phyloP scores from a whole-genome alignment of 2,113 vertebrate genomes.

The Oplegnathus fasciatus region DNA sequence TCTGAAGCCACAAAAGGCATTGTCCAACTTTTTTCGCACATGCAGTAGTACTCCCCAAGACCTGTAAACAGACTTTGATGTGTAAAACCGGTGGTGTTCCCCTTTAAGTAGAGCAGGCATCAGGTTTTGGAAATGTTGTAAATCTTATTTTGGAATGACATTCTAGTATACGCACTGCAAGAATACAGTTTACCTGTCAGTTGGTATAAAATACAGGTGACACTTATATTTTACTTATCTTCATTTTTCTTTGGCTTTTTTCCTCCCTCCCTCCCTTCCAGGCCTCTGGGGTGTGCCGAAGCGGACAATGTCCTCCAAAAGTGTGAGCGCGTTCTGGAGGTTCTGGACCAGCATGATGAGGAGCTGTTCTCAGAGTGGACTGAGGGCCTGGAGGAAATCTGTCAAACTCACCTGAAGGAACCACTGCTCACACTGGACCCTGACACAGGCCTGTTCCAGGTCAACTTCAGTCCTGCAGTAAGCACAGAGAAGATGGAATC shows the following conservation, averaged over 20 bases:
- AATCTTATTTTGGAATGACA: not conserved
- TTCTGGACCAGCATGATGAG: conserved; percentile 79
- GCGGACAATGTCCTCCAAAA: conserved; percentile 81
- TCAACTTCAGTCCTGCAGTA: conserved; percentile 85
- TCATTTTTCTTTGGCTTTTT: not conserved
- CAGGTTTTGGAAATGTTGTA: not conserved
- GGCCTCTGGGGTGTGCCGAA: conserved; percentile 78
- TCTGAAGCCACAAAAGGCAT: too few relatives aligned
- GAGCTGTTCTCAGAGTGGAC: conserved; percentile 79
- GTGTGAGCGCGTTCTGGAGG: conserved; percentile 81
- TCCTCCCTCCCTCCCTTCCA: conserved; percentile 18
- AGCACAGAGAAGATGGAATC: conserved; percentile 42
- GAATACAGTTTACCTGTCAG: not conserved
- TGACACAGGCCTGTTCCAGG: conserved; percentile 70
- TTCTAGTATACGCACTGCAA: not conserved
- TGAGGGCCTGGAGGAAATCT: conserved; percentile 76
- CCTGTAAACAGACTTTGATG: too few relatives aligned
- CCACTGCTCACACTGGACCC: conserved; percentile 72
- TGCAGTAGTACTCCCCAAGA: too few relatives aligned
- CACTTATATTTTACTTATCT: not conserved
- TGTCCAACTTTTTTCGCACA: too few relatives aligned
- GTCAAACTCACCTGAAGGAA: conserved; percentile 79
- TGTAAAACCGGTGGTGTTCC: too few relatives aligned
- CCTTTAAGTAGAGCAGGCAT: not conserved
- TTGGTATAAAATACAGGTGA: not conserved